Evolutionary conservation across 2,797 vertebrate genomes (phyloP).

Genomic region (Eospalax fontanierii): DNA sequence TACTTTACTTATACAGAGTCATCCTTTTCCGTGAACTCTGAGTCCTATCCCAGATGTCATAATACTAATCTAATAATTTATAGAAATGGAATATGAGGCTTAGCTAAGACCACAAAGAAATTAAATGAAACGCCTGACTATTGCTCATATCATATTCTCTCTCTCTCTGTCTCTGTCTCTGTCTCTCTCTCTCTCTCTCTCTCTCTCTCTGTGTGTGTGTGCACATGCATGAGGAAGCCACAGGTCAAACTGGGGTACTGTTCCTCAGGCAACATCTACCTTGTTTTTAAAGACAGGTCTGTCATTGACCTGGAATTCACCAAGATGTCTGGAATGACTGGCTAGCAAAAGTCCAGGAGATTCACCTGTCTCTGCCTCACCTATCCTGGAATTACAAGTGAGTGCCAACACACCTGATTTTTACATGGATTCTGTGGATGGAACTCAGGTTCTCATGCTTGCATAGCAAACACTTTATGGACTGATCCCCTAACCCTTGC

Average conservation of each 20-base stretch:
- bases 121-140: slow-evolving; percentile 48
- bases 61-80: slow-evolving; percentile 47
- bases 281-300: too few species aligned
- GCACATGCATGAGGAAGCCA: background rate
- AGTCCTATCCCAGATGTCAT: slow-evolving; percentile 45
- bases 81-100: background rate
- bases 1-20: slow-evolving; percentile 10
- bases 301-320: too few species aligned
- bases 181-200: too few species aligned
- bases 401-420: background rate
- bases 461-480: background rate
- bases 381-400: too few species aligned
- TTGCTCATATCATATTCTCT: slow-evolving; percentile 30
- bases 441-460: background rate
- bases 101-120: background rate
- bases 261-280: background rate
- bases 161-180: too few species aligned
- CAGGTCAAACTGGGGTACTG: background rate
- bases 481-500: background rate
- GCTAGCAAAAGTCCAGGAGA: background rate
- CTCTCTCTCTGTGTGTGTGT: background rate
- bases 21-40: slow-evolving; percentile 27
- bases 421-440: background rate
- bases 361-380: background rate
- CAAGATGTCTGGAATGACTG: background rate